Evolutionary conservation across 1,140 invertebrate genomes (phyloP).

Genomic region (Cydia strobilella): DNA sequence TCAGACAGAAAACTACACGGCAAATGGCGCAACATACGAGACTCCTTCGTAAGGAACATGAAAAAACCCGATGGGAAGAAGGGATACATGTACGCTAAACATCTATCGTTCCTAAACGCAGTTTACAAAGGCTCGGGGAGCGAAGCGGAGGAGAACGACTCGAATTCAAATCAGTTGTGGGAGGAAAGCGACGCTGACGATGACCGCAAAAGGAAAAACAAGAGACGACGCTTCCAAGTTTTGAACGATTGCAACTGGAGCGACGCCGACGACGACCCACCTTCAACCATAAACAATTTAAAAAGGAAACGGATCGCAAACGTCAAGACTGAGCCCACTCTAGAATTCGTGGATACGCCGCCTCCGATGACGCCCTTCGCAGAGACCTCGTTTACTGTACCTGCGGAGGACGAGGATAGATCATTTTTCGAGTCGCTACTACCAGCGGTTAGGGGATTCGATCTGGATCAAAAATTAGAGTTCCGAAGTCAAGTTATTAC

Average conservation of each 20-base stretch:
- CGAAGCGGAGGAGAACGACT: slow-evolving; percentile 41
- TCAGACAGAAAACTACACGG: slow-evolving; percentile 55
- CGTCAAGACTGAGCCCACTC: slow-evolving; percentile 40
- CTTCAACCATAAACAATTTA: slow-evolving; percentile 48
- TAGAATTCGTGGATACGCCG: slow-evolving; percentile 49
- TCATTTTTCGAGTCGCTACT: slow-evolving; percentile 60
- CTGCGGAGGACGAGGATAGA: slow-evolving; percentile 53
- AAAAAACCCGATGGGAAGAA: slow-evolving; percentile 46
- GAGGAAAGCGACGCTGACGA: slow-evolving; percentile 43
- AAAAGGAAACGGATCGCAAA: slow-evolving; percentile 43
- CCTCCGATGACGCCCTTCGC: slow-evolving; percentile 34
- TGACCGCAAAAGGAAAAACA: slow-evolving; percentile 36
- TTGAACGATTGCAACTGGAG: slow-evolving; percentile 41
- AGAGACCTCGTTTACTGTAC: slow-evolving; percentile 21
- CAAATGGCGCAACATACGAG: slow-evolving; percentile 67
- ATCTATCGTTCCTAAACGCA: slow-evolving; percentile 53
- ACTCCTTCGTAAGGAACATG: slow-evolving; percentile 58
- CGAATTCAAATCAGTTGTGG: slow-evolving; percentile 12
- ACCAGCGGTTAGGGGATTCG: slow-evolving; percentile 53
- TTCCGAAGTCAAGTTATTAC: slow-evolving; percentile 55
- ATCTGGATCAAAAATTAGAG: slow-evolving; percentile 58
- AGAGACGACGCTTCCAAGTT: slow-evolving; percentile 36
- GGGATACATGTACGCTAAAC: slow-evolving; percentile 54
- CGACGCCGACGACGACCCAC: slow-evolving; percentile 47
- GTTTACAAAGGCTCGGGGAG: slow-evolving; percentile 49